A percentile compares a stretch with the other conserved stretches of the same genome.
These are phyloP conservation scores for Dipodomys stephensi DNA, from an alignment of 2,113 vertebrate genomes.

Conservation along the genomic window DNA sequence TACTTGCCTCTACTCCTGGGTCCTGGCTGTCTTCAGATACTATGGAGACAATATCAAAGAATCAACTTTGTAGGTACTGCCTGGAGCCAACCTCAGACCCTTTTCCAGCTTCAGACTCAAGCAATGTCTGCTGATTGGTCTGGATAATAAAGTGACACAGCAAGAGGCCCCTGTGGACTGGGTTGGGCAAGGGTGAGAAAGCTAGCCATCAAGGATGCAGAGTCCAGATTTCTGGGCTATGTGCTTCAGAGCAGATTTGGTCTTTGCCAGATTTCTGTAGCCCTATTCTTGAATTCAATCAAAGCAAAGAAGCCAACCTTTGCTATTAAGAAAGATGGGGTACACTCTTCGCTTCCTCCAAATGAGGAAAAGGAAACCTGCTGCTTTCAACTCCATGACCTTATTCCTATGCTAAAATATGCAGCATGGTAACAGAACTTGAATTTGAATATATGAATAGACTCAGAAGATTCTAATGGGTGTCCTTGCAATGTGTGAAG, in stretches of 20 bases:
- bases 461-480: not conserved
- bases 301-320: constrained; percentile 47
- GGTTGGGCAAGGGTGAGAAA: not conserved
- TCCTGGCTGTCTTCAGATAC: not conserved
- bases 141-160: not conserved
- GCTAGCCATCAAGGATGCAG: not conserved
- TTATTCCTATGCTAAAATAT: constrained; percentile 10
- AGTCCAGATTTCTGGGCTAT: not conserved
- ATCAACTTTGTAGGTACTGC: not conserved
- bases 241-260: not conserved
- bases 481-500: too few relatives aligned
- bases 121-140: not conserved
- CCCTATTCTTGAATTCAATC: not conserved
- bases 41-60: not conserved
- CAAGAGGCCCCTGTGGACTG: not conserved
- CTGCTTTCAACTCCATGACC: not conserved
- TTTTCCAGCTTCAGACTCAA: not conserved
- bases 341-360: not conserved
- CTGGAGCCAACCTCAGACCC: too few relatives aligned
- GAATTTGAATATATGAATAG: not conserved
- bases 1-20: not conserved
- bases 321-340: constrained; percentile 9
- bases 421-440: not conserved
- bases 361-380: not conserved
- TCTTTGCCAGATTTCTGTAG: not conserved